Percentiles rank a stretch among this genome's conserved stretches.
Evolutionary conservation across 2,888 invertebrate genomes (phyloP).

Genomic region (Noctua pronuba): DNA sequence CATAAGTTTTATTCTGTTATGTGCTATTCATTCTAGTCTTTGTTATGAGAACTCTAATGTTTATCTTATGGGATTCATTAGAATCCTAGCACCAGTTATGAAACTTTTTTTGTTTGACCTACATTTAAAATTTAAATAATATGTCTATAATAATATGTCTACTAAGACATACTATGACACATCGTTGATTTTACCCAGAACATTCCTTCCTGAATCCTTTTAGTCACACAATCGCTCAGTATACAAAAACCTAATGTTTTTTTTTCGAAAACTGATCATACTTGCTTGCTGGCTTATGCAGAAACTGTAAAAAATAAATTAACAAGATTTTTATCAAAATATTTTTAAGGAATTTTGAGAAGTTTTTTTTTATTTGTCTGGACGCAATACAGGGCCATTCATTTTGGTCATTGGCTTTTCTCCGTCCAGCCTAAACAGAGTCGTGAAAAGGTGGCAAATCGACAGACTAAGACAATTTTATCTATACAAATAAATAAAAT

Average conservation of each 20-base stretch:
- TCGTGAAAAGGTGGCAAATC: neutral
- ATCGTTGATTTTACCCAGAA: neutral
- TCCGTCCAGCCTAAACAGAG: neutral
- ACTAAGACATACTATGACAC: neutral
- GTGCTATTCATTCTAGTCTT: neutral
- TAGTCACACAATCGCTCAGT: neutral
- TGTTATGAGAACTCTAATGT: slow-evolving; percentile 25
- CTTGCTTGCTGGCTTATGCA: too few species aligned
- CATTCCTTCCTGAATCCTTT: neutral
- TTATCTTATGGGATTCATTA: neutral
- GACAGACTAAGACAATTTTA: neutral
- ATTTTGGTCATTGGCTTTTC: too few species aligned
- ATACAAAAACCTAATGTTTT: neutral
- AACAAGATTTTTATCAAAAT: too few species aligned
- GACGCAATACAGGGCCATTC: too few species aligned
- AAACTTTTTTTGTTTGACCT: neutral
- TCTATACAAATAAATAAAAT: too few species aligned
- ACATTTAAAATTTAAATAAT: neutral
- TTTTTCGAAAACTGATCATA: too few species aligned
- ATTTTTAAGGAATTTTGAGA: too few species aligned
- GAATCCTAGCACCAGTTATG: neutral
- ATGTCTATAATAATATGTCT: neutral
- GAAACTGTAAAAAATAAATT: too few species aligned
- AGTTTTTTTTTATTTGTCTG: too few species aligned
- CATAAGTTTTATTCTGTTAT: slow-evolving; percentile 1